Percentiles rank a stretch among this genome's conserved stretches.
These are phyloP conservation scores for Artibeus lituratus DNA, from an alignment of 2,797 vertebrate species.

Conservation along the genomic window DNA sequence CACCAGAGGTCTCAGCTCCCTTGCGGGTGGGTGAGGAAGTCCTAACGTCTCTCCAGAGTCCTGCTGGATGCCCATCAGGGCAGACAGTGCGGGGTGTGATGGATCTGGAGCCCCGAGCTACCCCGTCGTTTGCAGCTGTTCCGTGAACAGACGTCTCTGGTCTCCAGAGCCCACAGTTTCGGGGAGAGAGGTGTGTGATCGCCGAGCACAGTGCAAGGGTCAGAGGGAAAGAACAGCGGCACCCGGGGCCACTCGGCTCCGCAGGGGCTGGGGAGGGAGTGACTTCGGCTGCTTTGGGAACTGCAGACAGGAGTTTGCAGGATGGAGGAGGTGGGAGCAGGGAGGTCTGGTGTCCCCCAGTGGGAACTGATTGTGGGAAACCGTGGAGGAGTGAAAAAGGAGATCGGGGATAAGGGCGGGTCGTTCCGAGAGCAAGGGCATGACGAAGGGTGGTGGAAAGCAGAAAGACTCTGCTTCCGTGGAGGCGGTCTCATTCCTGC, in stretches of 20 bases:
- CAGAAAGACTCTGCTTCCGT: neutral
- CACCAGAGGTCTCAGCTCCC: neutral
- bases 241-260: rapidly evolving
- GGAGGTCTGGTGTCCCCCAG: neutral
- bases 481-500: neutral
- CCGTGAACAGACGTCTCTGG: neutral
- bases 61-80: too few relatives aligned
- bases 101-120: neutral
- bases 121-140: rapidly evolving
- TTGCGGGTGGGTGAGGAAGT: neutral
- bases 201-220: neutral
- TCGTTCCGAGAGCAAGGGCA: rapidly evolving
- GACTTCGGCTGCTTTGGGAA: neutral
- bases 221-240: too few relatives aligned
- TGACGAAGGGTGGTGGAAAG: too few relatives aligned
- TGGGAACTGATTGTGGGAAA: neutral
- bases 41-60: neutral
- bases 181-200: neutral
- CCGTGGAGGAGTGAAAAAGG: rapidly evolving
- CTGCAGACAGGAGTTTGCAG: neutral
- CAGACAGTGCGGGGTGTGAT: neutral
- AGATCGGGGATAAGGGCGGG: neutral
- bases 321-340: neutral
- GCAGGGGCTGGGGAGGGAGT: rapidly evolving
- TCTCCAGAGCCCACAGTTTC: neutral